These are phyloP conservation scores for Enoplosus armatus DNA, from an alignment of 2,797 vertebrate genomes.

Conservation along the genomic window DNA sequence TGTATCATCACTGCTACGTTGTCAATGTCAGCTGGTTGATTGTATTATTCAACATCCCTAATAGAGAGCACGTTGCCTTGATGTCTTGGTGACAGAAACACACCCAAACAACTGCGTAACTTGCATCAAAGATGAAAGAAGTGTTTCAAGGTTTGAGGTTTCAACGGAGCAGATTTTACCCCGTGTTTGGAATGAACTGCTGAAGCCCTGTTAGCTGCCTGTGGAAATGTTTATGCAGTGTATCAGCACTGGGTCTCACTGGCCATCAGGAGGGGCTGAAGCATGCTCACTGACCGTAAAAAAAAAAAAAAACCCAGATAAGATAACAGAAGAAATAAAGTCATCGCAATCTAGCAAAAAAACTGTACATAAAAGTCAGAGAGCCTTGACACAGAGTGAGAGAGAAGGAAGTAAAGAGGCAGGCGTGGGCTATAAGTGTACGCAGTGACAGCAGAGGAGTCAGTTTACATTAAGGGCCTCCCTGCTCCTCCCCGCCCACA, in stretches of 20 bases:
- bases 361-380: slow-evolving; percentile 11
- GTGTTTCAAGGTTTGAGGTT: not conserved
- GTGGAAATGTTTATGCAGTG: slow-evolving; percentile 1
- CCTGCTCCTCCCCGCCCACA: slow-evolving; percentile 58
- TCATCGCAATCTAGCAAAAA: not conserved
- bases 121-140: not conserved
- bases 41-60: not conserved
- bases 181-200: slow-evolving; percentile 4
- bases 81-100: not conserved
- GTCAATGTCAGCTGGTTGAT: not conserved
- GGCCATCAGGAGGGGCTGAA: slow-evolving; percentile 14
- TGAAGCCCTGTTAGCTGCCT: not conserved
- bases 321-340: not conserved
- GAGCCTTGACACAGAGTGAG: slow-evolving; percentile 16
- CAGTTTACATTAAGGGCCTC: slow-evolving; percentile 69
- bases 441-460: slow-evolving; percentile 62
- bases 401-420: slow-evolving; percentile 27
- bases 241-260: not conserved
- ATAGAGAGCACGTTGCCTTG: not conserved
- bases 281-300: not conserved
- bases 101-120: slow-evolving; percentile 8
- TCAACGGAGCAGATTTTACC: slow-evolving; percentile 6
- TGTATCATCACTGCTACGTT: not conserved
- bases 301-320: not conserved
- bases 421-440: slow-evolving; percentile 54